Conservation (phyloP, 2,888 invertebrate genomes). For the Melipona beecheii region DNA sequence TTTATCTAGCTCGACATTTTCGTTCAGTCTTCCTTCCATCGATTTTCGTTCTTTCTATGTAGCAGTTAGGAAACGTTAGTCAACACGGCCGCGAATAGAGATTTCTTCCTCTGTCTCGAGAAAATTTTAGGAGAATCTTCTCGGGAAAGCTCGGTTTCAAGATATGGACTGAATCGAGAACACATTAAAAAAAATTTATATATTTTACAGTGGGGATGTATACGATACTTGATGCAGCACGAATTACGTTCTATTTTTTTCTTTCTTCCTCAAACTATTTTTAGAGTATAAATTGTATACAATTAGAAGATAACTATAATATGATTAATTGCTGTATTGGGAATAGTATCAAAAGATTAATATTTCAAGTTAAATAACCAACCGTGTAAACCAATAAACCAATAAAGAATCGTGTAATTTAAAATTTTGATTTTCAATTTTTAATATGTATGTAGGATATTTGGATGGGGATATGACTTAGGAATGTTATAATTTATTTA, state of each 20-base stretch:
- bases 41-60: constrained; percentile 12
- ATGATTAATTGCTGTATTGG: neutral
- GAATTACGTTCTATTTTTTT: neutral
- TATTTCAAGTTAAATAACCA: neutral
- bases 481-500: too few species aligned
- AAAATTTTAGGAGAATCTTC: constrained; percentile 23
- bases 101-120: neutral
- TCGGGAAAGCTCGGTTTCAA: neutral
- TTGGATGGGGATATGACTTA: too few species aligned
- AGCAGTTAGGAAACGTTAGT: constrained; percentile 47
- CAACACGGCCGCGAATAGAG: constrained; percentile 18
- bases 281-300: neutral
- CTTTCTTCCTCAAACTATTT: neutral
- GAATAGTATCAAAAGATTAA: neutral
- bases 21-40: constrained; percentile 9
- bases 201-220: neutral
- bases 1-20: constrained; percentile 49
- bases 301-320: neutral
- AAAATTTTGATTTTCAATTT: neutral
- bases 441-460: neutral
- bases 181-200: neutral
- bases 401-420: neutral
- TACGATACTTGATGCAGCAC: neutral
- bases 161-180: neutral
- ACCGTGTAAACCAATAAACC: neutral